A percentile compares a stretch with the other conserved stretches of the same genome.
These are phyloP conservation scores for Linnaemya vulpina DNA, from an alignment of 2,888 invertebrate genomes.

Conservation along the genomic window DNA sequence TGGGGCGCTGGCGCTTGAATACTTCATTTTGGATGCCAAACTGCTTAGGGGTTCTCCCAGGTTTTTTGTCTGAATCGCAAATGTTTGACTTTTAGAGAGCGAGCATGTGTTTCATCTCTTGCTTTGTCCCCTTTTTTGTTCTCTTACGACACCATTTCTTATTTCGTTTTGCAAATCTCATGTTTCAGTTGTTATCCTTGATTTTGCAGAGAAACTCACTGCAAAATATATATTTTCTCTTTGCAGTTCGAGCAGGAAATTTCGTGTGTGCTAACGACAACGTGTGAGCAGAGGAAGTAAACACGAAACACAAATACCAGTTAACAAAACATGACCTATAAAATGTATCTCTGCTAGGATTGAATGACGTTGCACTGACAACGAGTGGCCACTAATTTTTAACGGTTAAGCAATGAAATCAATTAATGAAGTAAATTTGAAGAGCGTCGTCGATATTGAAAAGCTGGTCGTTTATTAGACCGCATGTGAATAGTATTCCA, in stretches of 20 bases:
- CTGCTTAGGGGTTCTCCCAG: not conserved
- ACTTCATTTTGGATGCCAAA: not conserved
- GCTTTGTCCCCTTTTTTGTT: not conserved
- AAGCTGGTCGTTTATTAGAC: too few relatives aligned
- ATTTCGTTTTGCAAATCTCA: constrained; percentile 22
- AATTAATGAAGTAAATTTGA: not conserved
- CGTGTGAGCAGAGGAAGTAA: not conserved
- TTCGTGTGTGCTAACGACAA: not conserved
- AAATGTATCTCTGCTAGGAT: constrained; percentile 37
- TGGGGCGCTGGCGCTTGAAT: constrained; percentile 56
- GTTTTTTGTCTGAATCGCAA: not conserved
- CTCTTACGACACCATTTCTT: not conserved
- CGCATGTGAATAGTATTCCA: too few relatives aligned
- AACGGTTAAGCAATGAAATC: not conserved
- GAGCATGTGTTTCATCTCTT: constrained; percentile 15
- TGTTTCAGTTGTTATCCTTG: constrained; percentile 10
- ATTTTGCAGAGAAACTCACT: not conserved
- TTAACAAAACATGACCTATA: constrained; percentile 60
- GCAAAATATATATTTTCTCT: constrained; percentile 2
- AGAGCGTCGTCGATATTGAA: not conserved
- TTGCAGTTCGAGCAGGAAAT: not conserved
- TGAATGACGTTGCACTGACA: constrained; percentile 54
- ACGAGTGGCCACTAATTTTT: constrained; percentile 7
- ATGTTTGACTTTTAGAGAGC: not conserved
- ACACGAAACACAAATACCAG: not conserved